Conservation (phyloP, 2,888 invertebrate species). For the Acanthococcus lagerstroemiae region DNA sequence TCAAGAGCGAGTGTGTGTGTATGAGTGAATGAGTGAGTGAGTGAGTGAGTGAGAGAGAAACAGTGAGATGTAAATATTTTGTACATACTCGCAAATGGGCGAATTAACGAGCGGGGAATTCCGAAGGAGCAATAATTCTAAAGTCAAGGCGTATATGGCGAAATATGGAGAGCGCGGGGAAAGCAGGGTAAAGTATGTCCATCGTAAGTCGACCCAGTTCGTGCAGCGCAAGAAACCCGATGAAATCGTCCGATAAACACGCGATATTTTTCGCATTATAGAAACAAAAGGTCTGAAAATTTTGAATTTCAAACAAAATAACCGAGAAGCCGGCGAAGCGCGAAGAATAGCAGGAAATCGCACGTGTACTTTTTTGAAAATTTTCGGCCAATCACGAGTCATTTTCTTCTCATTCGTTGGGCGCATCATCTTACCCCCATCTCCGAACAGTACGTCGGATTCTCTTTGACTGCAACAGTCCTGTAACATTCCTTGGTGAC, state of each 20-base stretch:
- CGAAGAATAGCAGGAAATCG: conserved; percentile 3
- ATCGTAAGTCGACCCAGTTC: conserved; percentile 29
- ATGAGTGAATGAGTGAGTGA: too few species aligned
- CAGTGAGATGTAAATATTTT: too few species aligned
- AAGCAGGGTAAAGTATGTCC: conserved; percentile 21
- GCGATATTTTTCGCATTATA: conserved; percentile 26
- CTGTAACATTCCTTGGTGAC: too few species aligned
- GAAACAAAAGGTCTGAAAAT: conserved; percentile 21
- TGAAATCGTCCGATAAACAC: conserved; percentile 28
- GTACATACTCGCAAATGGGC: too few species aligned
- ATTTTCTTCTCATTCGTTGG: too few species aligned
- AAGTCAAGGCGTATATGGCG: conserved; percentile 27
- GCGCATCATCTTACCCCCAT: too few species aligned
- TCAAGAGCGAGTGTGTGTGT: too few species aligned
- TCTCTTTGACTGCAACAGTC: too few species aligned
- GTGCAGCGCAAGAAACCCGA: conserved; percentile 27
- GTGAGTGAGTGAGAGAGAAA: too few species aligned
- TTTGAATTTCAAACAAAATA: conserved; percentile 17
- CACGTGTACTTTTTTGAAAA: too few species aligned
- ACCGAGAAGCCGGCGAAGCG: conserved; percentile 6
- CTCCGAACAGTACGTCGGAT: too few species aligned
- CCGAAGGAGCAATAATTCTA: conserved; percentile 19
- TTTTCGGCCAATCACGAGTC: too few species aligned
- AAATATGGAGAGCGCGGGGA: conserved; percentile 16
- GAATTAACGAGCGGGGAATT: conserved; percentile 28